These are phyloP conservation scores for Cygnus buccinator DNA, from an alignment of 2,113 vertebrate genomes.

Conservation along the genomic window DNA sequence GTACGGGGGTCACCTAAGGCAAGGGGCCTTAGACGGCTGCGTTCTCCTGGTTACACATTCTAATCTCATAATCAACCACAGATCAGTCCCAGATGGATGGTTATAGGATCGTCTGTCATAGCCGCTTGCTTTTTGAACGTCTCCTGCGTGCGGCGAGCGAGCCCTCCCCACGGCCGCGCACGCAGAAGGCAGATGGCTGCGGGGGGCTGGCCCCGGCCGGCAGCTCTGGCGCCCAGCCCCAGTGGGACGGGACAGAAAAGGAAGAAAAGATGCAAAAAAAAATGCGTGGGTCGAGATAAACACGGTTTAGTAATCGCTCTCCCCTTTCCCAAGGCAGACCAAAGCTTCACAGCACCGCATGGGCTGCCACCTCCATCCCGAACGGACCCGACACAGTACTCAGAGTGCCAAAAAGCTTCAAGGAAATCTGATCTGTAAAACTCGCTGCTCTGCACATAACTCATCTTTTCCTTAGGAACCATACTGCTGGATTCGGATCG, in stretches of 20 bases:
- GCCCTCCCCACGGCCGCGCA: background rate
- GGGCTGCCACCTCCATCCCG: too few species aligned
- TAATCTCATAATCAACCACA: background rate
- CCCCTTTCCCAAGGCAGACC: too few species aligned
- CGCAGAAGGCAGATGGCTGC: background rate
- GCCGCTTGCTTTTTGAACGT: background rate
- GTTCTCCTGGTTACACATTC: background rate
- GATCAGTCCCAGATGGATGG: background rate
- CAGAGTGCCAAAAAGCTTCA: too few species aligned
- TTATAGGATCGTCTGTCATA: accelerated
- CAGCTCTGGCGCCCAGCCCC: background rate
- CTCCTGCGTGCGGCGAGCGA: background rate
- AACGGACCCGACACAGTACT: too few species aligned
- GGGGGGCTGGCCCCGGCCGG: background rate
- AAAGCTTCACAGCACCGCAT: too few species aligned
- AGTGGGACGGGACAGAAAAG: accelerated
- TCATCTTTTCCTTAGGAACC: too few species aligned
- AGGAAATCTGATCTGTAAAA: too few species aligned
- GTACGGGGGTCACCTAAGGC: background rate
- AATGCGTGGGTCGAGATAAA: background rate
- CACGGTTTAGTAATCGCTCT: background rate
- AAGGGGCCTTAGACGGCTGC: too few species aligned
- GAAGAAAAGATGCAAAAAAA: background rate
- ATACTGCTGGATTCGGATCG: too few species aligned
- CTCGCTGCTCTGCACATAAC: too few species aligned